Percentiles rank a stretch among this genome's conserved stretches.
Conservation (phyloP, 2,797 vertebrate genomes). For the Miichthys miiuy region DNA sequence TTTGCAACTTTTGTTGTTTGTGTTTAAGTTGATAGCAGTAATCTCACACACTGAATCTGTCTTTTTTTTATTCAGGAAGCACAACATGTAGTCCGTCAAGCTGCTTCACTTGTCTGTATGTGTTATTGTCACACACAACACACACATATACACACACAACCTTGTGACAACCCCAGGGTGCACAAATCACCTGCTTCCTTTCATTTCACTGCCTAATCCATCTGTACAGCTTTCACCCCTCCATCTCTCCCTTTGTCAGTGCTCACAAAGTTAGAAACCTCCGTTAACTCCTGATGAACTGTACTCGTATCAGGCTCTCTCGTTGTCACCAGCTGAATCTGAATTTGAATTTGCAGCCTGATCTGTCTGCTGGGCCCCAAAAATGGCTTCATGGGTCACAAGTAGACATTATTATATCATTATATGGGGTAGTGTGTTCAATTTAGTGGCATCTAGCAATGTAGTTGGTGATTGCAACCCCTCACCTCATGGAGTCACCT, state of each 20-base stretch:
- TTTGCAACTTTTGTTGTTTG: not conserved
- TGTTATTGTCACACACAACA: conserved; percentile 17
- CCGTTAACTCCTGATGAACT: not conserved
- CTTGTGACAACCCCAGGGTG: conserved; percentile 57
- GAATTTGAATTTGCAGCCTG: not conserved
- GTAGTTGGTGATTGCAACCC: no score
- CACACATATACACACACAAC: conserved; percentile 16
- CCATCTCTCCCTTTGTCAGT: conserved; percentile 12
- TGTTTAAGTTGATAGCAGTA: not conserved
- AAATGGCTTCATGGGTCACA: no score
- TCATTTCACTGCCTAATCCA: conserved; percentile 53
- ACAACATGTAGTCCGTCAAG: conserved; percentile 26
- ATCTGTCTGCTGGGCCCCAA: not conserved
- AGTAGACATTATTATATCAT: no score
- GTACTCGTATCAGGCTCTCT: not conserved
- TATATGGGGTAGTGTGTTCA: no score
- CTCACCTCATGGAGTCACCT: no score
- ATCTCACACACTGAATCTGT: conserved; percentile 2
- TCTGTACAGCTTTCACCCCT: conserved; percentile 16
- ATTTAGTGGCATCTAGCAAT: no score
- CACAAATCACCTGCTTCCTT: conserved; percentile 63
- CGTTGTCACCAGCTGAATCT: not conserved
- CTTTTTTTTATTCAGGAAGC: conserved; percentile 10
- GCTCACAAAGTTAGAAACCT: not conserved
- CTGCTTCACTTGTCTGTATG: conserved; percentile 26